phyloP scores from a whole-genome alignment of 1,140 invertebrate genomes.

The Conus ventricosus region DNA sequence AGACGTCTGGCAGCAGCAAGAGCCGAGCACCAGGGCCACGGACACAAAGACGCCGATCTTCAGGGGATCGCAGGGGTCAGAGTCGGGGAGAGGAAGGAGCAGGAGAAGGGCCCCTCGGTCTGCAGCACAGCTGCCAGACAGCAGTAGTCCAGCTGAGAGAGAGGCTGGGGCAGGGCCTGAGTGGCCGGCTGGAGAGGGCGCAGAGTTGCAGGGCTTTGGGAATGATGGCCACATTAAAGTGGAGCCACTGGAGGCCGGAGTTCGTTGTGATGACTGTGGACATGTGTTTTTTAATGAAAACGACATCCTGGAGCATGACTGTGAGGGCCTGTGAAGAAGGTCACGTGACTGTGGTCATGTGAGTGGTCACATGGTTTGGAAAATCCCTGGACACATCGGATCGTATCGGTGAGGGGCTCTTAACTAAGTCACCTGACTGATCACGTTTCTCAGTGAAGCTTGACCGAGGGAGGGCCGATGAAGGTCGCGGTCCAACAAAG shows the following conservation, averaged over 20 bases:
- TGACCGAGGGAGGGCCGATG: no score
- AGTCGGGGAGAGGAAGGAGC: neutral
- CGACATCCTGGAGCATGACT: constrained; percentile 22
- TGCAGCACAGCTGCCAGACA: neutral
- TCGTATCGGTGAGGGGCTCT: no score
- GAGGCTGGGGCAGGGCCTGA: neutral
- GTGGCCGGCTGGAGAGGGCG: neutral
- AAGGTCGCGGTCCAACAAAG: no score
- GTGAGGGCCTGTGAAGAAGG: neutral
- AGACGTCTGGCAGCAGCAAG: no score
- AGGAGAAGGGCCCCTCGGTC: neutral
- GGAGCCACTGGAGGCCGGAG: neutral
- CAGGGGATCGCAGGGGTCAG: neutral
- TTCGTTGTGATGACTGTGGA: neutral
- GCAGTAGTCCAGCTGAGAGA: neutral
- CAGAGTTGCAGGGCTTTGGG: neutral
- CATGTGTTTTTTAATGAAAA: neutral
- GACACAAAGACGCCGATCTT: neutral
- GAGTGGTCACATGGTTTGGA: no score
- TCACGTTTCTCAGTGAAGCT: no score
- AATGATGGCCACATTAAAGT: neutral
- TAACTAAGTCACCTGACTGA: no score
- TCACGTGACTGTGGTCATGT: neutral
- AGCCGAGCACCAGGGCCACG: neutral
- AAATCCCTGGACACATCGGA: no score